Evolutionary conservation across 2,797 vertebrate species (phyloP).

Genomic region (Poecilia wingei): DNA sequence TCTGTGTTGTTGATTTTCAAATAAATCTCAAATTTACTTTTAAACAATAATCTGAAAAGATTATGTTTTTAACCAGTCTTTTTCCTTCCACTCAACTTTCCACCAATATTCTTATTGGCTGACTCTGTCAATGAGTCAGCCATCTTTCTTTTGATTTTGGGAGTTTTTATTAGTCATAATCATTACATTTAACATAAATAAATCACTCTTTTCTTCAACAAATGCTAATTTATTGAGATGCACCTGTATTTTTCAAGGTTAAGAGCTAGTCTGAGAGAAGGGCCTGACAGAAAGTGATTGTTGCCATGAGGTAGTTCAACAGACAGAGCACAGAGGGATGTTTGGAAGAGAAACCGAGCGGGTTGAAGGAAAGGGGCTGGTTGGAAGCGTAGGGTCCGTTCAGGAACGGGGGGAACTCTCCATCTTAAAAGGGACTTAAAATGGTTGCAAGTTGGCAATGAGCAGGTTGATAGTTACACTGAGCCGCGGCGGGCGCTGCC

Average conservation of each 20-base stretch:
- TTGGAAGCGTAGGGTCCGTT: conserved; percentile 68
- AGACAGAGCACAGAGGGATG: conserved; percentile 57
- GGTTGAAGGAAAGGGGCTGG: conserved; percentile 65
- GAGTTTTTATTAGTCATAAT: not conserved
- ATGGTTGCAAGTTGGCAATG: conserved; percentile 84
- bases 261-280: conserved; percentile 64
- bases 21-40: not conserved
- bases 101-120: not conserved
- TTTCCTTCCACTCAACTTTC: not conserved
- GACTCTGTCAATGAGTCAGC: not conserved
- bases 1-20: not conserved
- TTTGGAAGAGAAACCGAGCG: conserved; percentile 69
- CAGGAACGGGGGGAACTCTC: conserved; percentile 67
- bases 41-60: too few relatives aligned
- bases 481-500: conserved; percentile 49
- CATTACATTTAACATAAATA: not conserved
- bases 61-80: not conserved
- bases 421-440: conserved; percentile 74
- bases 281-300: conserved; percentile 71
- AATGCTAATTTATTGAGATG: conserved; percentile 1
- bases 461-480: conserved; percentile 83
- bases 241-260: conserved; percentile 39
- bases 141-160: not conserved
- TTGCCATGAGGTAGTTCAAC: conserved; percentile 50
- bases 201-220: not conserved